Base-by-base conservation (phyloP, 2,113 vertebrate species). In the Perccottus glenii region DNA sequence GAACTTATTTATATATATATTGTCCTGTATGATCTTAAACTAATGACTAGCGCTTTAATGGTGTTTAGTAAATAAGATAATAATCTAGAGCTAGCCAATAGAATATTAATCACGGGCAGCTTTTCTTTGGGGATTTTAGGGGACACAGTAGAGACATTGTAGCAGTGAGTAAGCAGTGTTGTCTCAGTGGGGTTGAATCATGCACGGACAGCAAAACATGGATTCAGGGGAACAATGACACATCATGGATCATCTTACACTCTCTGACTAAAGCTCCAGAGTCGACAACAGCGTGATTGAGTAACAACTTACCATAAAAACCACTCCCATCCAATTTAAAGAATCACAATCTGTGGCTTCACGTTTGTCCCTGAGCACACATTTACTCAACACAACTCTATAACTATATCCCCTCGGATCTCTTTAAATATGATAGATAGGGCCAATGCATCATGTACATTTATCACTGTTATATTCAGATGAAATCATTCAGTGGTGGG, bases 301-400 rank as follows among this genome's bases (percentile, higher is more conserved):
- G 89, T 84, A 89, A 86, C 70, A 88, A 73, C 83, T 90, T 87
- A 86, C 85, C 82, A 86, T 84, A 80, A 87, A 40, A 87, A 85
- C 82, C 82, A 73, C 87, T 83, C 85, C 86, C 87, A 80, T 85
- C 72, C 67, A 70, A 71, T 87, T 73, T 78, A 55, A 27, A 78
- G 43, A 80, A 81, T 65, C 70, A 66, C 64, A 76, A 78, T 73
- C 64, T 67, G 60, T 38, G 48, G 70, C 42, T 61, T 73, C 62
- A 57, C 49, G 15, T 67, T 73, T 38, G 69, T 84, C 77, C 82
- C 78, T 64, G 45, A 67, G 75, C 74, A 66, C 60, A 82, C 62
- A 64, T 65, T 73, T 64, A 75, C 70, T 83, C 75, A 79, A 78
- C 65, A 59, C 53, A 2, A 64, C 74, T 70, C 43, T 51, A 82